Base-by-base conservation (phyloP, 2,888 invertebrate genomes). In the Bedellia somnulentella region DNA sequence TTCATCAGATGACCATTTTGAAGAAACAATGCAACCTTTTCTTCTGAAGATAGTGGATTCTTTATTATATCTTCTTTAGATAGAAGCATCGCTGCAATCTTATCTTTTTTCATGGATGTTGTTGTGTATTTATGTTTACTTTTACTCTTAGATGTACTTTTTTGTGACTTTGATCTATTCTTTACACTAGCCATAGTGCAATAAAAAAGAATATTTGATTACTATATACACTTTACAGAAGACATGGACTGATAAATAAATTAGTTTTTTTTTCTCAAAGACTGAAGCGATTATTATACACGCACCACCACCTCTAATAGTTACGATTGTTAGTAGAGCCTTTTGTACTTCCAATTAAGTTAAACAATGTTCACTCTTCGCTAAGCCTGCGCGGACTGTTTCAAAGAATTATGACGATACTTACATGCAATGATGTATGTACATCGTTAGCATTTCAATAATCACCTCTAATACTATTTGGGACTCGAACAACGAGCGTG, bases 161-260 rank as follows among this genome's bases (percentile, higher is more conserved):
- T 13, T 26, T 26, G 8, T 6, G 5, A 18, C 18, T 32, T 32
- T 4, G n/a, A 8, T 25, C 53, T 66, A 57, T 43, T 57, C 46
- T 61, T 68, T 46, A 57, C 50, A 43, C 66, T 70, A 63, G 71
- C 75, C 73, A 75, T 75, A 44, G 50, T 26, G 18, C 18, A 24
- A n/a, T n/a, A n/a, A n/a, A n/a, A n/a, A n/a, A n/a, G n/a, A n/a
- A n/a, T n/a, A n/a, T n/a, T n/a, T n/a, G n/a, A n/a, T n/a, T n/a
- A n/a, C n/a, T n/a, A n/a, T n/a, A n/a, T n/a, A n/a, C n/a, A n/a
- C n/a, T n/a, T n/a, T n/a, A n/a, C n/a, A n/a, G n/a, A n/a, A n/a
- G n/a, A n/a, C n/a, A n/a, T n/a, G n/a, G n/a, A n/a, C n/a, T n/a
- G n/a, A n/a, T n/a, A n/a, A n/a, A n/a, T n/a, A n/a, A n/a, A n/a